A percentile compares a stretch with the other conserved stretches of the same genome.
Conservation (phyloP, 2,797 vertebrate species). For the Ficedula albicollis region DNA sequence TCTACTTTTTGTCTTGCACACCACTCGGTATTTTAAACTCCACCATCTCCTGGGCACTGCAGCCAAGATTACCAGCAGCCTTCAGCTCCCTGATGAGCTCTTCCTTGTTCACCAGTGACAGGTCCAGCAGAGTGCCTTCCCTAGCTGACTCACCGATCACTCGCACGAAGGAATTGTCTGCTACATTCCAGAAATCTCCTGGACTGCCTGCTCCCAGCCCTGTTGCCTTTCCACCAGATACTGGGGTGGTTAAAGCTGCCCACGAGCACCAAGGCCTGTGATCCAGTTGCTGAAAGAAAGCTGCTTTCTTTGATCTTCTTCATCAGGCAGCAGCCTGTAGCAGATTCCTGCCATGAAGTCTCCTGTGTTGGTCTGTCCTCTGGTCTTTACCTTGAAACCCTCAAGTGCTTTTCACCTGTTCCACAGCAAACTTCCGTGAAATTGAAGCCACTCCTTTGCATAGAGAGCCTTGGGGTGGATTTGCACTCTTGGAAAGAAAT, state of each 20-base stretch:
- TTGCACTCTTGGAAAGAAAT: neutral
- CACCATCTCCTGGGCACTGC: neutral
- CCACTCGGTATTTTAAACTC: neutral
- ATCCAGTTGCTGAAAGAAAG: neutral
- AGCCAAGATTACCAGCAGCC: neutral
- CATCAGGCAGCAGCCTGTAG: neutral
- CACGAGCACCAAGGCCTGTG: neutral
- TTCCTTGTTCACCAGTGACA: conserved; percentile 64
- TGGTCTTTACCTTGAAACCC: neutral
- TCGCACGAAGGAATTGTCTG: neutral
- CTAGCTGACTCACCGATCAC: neutral
- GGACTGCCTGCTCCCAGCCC: neutral
- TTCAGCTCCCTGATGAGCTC: conserved; percentile 43
- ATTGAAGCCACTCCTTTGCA: neutral
- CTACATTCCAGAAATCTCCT: neutral
- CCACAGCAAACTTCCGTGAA: neutral
- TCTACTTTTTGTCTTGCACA: neutral
- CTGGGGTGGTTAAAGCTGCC: neutral
- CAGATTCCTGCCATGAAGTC: neutral
- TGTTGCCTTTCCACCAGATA: neutral
- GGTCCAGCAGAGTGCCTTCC: conserved; percentile 45
- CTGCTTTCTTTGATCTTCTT: neutral
- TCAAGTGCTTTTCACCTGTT: neutral
- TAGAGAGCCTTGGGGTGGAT: neutral
- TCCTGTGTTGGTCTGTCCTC: neutral